Base-by-base conservation (phyloP, 2,888 invertebrate genomes). In the Drosophila melanosoma region DNA sequence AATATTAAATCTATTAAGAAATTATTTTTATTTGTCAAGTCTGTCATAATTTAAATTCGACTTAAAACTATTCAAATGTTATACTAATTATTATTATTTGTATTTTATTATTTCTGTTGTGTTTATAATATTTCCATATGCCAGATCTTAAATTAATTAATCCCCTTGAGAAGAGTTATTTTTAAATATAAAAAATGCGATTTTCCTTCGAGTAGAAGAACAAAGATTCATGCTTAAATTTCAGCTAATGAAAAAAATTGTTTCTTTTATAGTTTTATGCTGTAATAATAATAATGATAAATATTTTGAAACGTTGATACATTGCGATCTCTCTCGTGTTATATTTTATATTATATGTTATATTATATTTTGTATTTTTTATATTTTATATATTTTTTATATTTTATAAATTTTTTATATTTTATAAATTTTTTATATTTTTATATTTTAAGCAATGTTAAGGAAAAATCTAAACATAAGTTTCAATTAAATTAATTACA, bases 401-500 rank as follows among this genome's bases (percentile, higher is more conserved):
- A 20, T 3, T 42, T 45, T 12, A 45, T 29, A 29, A n/a, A n/a
- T n/a, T n/a, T 23, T 23, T 23, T 26, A 26, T 26, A 26, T 26
- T 26, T 26, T 26, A 23, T 26, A 26, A 5, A 29, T 29, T 29
- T 29, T 29, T 29, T 29, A 29, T 29, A 29, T 11, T 2, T 42
- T 20, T 11, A 42, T 42, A 20, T 3, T 42, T 45, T 12, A 45
- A 42, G 3, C 6, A 42, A 20, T 42, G 20, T 42, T 42, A 2
- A 11, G 2, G 6, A 12, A 6, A 6, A 12, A 42, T 20, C 20
- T 20, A 1, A 7, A 8, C 1, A 52, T 15, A 20, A 20, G 1
- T n/a, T 23, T 62, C 17, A n/a, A 35, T 51, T 5, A 23, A 38
- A 35, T 52, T 7, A 15, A 45, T 73, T 93, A 26, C 87, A 97